Conservation (phyloP, 2,113 vertebrate genomes). For the Seriola aureovittata region DNA sequence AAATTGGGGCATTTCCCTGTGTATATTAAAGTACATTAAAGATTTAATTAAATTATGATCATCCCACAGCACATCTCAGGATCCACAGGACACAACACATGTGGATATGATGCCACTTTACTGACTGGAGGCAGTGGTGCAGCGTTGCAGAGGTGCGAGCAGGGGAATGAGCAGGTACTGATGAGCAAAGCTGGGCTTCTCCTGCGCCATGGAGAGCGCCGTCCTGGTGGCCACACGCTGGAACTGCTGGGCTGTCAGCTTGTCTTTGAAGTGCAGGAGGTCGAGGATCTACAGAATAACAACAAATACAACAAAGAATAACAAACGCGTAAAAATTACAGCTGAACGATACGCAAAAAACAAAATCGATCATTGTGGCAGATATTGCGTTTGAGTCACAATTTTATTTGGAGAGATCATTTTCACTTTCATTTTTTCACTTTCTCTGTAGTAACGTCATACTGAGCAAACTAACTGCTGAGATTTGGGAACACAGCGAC, state of each 20-base stretch:
- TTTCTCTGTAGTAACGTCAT: too few relatives aligned
- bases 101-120: background rate
- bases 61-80: background rate
- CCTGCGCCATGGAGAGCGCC: conserved; percentile 84
- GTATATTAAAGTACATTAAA: background rate
- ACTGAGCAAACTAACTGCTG: too few relatives aligned
- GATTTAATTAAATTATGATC: background rate
- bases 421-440: too few relatives aligned
- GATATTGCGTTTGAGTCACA: too few relatives aligned
- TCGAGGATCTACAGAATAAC: conserved; percentile 86
- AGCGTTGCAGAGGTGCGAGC: conserved; percentile 85
- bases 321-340: too few relatives aligned
- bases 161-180: conserved; percentile 88
- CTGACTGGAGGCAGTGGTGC: conserved; percentile 81
- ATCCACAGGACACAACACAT: background rate
- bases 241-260: conserved; percentile 86
- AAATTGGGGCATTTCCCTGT: too few relatives aligned
- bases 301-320: background rate
- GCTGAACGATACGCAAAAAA: too few relatives aligned
- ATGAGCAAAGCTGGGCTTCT: conserved; percentile 85
- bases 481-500: too few relatives aligned
- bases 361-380: too few relatives aligned
- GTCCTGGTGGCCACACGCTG: conserved; percentile 92
- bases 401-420: too few relatives aligned
- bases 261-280: conserved; percentile 92